phyloP scores from a whole-genome alignment of 2,113 vertebrate genomes.

The Apteryx owenii region DNA sequence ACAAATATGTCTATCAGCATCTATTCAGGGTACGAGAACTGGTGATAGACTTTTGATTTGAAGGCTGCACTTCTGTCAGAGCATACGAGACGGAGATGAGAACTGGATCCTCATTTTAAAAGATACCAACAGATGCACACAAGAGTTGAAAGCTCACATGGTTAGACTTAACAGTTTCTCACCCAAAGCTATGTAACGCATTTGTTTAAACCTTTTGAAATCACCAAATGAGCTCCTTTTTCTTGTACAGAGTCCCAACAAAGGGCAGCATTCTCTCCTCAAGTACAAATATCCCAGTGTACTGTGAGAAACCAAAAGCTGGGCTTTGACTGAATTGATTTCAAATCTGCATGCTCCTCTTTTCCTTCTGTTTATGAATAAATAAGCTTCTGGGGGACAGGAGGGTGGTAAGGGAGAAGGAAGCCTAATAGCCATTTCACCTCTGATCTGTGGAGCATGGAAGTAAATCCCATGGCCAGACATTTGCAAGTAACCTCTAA shows the following conservation, averaged over 20 bases:
- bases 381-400: background rate
- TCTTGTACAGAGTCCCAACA: background rate
- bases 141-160: background rate
- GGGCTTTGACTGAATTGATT: background rate
- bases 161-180: background rate
- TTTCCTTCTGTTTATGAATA: slow-evolving; percentile 11
- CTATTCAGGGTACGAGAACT: background rate
- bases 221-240: accelerated
- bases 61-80: background rate
- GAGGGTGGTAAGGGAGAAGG: background rate
- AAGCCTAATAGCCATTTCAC: background rate
- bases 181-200: background rate
- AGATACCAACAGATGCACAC: background rate
- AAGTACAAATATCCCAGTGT: background rate
- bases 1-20: background rate
- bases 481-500: background rate
- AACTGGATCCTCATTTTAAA: background rate
- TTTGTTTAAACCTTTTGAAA: background rate
- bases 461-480: slow-evolving; percentile 11
- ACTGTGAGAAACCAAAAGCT: background rate
- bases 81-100: background rate
- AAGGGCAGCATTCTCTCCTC: background rate
- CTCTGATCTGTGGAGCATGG: slow-evolving; percentile 20
- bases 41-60: background rate
- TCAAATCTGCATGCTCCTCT: background rate